Percentiles rank a stretch among this genome's conserved stretches.
These are phyloP conservation scores for Masnerella sp. DNA, from an alignment of 2,888 invertebrate genomes.

Conservation along the genomic window DNA sequence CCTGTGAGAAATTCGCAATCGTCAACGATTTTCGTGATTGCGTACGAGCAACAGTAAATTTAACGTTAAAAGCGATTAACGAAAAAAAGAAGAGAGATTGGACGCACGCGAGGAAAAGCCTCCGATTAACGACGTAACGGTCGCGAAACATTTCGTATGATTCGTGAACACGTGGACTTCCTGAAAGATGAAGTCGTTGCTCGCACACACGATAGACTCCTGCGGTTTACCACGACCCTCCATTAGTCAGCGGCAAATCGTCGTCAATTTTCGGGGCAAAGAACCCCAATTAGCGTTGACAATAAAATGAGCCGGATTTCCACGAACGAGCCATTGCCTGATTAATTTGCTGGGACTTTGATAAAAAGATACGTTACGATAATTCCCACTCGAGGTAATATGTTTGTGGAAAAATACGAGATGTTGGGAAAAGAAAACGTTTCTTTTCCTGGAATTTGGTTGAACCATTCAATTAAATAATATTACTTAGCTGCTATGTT, in stretches of 20 bases:
- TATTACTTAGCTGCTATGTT: too few species aligned
- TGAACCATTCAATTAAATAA: too few species aligned
- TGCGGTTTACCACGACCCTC: slow-evolving; percentile 26
- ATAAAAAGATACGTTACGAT: too few species aligned
- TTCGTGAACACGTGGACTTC: slow-evolving; percentile 36
- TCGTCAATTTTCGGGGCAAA: slow-evolving; percentile 15
- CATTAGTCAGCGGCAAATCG: slow-evolving; percentile 19
- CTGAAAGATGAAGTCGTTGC: slow-evolving; percentile 33
- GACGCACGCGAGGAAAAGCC: slow-evolving; percentile 12
- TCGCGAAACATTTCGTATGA: slow-evolving; percentile 40
- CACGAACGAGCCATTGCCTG: too few species aligned
- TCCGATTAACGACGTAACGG: slow-evolving; percentile 49
- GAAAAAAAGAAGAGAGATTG: slow-evolving; percentile 34
- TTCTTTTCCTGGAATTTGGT: too few species aligned
- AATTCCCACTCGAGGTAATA: too few species aligned
- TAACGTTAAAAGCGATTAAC: slow-evolving; percentile 50
- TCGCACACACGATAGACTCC: slow-evolving; percentile 24
- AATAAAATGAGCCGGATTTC: too few species aligned
- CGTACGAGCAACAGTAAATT: slow-evolving; percentile 51
- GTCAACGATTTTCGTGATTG: slow-evolving; percentile 48
- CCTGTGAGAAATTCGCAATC: slow-evolving; percentile 36
- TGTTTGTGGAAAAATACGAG: too few species aligned
- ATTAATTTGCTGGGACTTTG: too few species aligned
- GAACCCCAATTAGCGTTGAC: too few species aligned
- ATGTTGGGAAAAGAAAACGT: too few species aligned